These are phyloP conservation scores for Zeuzera pyrina DNA, from an alignment of 2,888 invertebrate genomes.

Conservation along the genomic window DNA sequence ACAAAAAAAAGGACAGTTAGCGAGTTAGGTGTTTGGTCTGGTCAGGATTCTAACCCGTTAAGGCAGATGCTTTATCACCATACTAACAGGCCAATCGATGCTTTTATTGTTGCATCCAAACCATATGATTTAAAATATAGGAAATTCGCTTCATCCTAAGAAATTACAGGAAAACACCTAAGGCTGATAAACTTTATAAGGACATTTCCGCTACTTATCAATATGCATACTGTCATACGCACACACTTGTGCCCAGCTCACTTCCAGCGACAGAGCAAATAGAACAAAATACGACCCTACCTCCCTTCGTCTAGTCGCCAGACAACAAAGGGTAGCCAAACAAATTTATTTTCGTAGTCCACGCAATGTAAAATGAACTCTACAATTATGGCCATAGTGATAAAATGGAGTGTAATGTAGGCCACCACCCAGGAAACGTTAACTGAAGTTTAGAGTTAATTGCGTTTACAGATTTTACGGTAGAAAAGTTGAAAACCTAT, in stretches of 20 bases:
- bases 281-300: slow-evolving; percentile 57
- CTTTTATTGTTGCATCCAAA: too few species aligned
- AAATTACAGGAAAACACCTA: too few species aligned
- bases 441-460: slow-evolving; percentile 60
- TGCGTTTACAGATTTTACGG: slow-evolving; percentile 61
- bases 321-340: slow-evolving; percentile 61
- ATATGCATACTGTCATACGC: slow-evolving; percentile 18
- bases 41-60: too few species aligned
- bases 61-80: too few species aligned
- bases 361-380: slow-evolving; percentile 19
- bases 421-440: slow-evolving; percentile 45
- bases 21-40: too few species aligned
- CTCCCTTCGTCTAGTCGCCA: slow-evolving; percentile 52
- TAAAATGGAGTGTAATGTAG: slow-evolving; percentile 10
- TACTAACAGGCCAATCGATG: too few species aligned
- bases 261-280: slow-evolving; percentile 47
- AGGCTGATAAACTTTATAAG: too few species aligned
- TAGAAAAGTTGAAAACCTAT: slow-evolving; percentile 24
- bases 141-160: too few species aligned
- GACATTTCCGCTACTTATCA: neutral
- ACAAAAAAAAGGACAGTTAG: too few species aligned
- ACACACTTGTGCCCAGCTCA: slow-evolving; percentile 21
- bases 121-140: too few species aligned
- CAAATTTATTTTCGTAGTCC: slow-evolving; percentile 26
- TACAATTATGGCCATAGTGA: slow-evolving; percentile 16